Evolutionary conservation across 2,113 vertebrate species (phyloP), one percentile per base, ranked within the genome.

Genomic region (Genyomyrus donnyi): DNA sequence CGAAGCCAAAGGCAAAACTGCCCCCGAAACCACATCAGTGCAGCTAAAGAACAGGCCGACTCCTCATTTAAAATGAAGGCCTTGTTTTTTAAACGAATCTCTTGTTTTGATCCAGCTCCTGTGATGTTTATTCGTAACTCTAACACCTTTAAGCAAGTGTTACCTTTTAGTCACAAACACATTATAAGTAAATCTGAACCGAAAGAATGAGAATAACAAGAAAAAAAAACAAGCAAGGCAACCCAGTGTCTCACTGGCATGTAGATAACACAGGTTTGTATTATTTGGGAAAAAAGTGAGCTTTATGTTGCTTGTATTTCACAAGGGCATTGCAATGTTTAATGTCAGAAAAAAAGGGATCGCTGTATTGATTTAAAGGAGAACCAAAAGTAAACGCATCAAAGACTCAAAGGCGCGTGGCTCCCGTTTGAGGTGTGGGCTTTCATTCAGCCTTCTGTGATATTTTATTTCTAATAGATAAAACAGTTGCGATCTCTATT

Each of bases 391-490:
- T n/a, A 85, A 42, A 88, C 87, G 19, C 39, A 88, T 62, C 50
- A 62, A 70, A 27, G 42, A 70, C 66, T n/a, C 24, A 62, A 46
- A 66, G 87, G 39, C 11, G 13, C 2, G 35, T 88, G 8, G 56
- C 58, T 46, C 31, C 58, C 21, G 62, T 88, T 19, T 24, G 35
- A 89, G 70, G 58, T 21, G n/a, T 35, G 5, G n/a, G 46, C 70
- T 80, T 89, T 89, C 66, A 77, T 53, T 89, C 70, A 35, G 17
- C 19, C 46, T 66, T 80, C 45, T 49, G n/a, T 31, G 53, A 49
- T 49, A 46, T 77, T 70, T 70, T 56, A 56, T 88, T 88, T 89
- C 66, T 89, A 50, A 86, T 49, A 45, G 80, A 86, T 90, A 46
- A 86, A 62, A 85, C 48, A 90, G 80, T 45, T 66, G 80, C 48